A percentile compares a stretch with the other conserved stretches of the same genome.
phyloP scores from a whole-genome alignment of 2,888 invertebrate species.

The Polydrusus tereticollis region DNA sequence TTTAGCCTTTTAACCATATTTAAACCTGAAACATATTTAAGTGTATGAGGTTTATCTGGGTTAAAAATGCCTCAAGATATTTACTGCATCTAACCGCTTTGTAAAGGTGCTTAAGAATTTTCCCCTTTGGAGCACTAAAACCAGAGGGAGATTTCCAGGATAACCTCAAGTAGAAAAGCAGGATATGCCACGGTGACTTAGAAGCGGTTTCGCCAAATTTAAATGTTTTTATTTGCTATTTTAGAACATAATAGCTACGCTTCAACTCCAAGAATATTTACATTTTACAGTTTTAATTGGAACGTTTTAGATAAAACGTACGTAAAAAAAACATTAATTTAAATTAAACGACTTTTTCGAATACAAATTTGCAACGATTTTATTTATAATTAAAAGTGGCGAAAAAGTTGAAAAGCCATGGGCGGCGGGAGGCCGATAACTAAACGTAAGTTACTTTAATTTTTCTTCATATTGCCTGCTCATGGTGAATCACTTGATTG shows the following conservation, averaged over 20 bases:
- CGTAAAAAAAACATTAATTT: background rate
- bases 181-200: background rate
- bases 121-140: background rate
- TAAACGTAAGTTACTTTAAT: no score
- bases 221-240: background rate
- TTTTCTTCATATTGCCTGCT: no score
- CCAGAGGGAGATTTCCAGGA: slow-evolving; percentile 1
- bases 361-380: no score
- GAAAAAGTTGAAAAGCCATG: no score
- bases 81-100: background rate
- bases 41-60: background rate
- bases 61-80: background rate
- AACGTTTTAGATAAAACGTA: background rate
- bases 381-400: no score
- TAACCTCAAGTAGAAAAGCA: background rate
- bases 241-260: background rate
- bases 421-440: no score
- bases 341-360: no score
- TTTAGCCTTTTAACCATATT: no score
- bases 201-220: background rate
- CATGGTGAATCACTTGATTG: no score
- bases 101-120: background rate
- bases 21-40: no score
- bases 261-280: background rate
- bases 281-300: background rate